Percentiles rank a stretch among this genome's conserved stretches.
phyloP scores from a whole-genome alignment of 2,888 invertebrate genomes.

The Palloptera scutellata region DNA sequence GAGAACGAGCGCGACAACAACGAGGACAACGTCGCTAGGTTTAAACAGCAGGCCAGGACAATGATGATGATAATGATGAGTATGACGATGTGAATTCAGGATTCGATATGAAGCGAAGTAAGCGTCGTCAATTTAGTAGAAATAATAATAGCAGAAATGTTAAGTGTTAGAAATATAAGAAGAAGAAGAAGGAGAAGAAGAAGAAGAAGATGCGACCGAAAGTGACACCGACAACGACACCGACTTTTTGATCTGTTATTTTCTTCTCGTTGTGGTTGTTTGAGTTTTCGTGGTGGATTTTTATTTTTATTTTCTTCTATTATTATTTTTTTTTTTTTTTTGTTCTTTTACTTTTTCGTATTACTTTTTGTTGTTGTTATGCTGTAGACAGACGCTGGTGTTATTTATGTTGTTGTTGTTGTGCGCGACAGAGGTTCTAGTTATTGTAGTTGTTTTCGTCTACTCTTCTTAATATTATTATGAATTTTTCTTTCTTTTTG shows the following conservation, averaged over 20 bases:
- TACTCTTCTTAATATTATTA: not conserved
- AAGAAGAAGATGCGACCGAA: not conserved
- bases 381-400: not conserved
- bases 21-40: not conserved
- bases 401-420: not conserved
- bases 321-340: slow-evolving; percentile 5
- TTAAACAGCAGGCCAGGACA: not conserved
- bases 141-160: too few species aligned
- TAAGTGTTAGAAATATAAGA: too few species aligned
- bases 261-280: slow-evolving; percentile 7
- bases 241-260: not conserved
- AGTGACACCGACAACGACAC: slow-evolving; percentile 1
- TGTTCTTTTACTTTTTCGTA: slow-evolving; percentile 7
- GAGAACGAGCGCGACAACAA: not conserved
- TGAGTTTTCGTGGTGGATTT: not conserved
- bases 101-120: not conserved
- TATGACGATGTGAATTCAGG: not conserved
- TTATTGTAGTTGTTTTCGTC: too few species aligned
- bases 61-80: not conserved
- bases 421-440: too few species aligned
- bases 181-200: not conserved
- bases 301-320: not conserved
- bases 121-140: not conserved
- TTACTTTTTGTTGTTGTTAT: slow-evolving; percentile 4
- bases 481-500: too few species aligned